These are phyloP conservation scores for Nyctibius bracteatus DNA, from an alignment of 2,113 vertebrate genomes.

Conservation along the genomic window DNA sequence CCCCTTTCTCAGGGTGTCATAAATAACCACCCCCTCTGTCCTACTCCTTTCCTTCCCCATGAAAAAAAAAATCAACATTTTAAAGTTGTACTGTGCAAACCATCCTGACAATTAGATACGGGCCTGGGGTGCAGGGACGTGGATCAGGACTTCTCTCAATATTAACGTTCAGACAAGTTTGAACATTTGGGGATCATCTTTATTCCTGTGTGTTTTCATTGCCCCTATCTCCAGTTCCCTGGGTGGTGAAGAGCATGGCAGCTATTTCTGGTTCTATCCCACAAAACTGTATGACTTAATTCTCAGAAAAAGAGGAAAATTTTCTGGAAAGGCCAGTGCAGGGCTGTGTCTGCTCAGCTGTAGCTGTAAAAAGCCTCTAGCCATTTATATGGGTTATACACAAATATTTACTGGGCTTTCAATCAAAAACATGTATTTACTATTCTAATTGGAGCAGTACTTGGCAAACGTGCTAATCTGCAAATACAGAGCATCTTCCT, in stretches of 20 bases:
- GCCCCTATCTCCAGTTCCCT: neutral
- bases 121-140: neutral
- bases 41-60: neutral
- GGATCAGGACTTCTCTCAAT: neutral
- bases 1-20: neutral
- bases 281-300: neutral
- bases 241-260: neutral
- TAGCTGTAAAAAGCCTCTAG: neutral
- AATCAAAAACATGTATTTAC: slow-evolving; percentile 49
- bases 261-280: neutral
- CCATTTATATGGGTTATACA: neutral
- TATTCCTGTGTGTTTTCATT: neutral
- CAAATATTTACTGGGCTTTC: slow-evolving; percentile 37
- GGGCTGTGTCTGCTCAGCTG: neutral
- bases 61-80: neutral
- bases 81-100: neutral
- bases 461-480: neutral
- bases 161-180: neutral
- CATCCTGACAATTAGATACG: neutral
- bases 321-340: neutral
- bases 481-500: slow-evolving; percentile 16
- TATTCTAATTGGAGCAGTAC: neutral
- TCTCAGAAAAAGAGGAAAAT: neutral
- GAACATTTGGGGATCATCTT: neutral
- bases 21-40: neutral